Base-by-base conservation (phyloP, 2,888 invertebrate genomes). In the Ypsolopha scabrella region DNA sequence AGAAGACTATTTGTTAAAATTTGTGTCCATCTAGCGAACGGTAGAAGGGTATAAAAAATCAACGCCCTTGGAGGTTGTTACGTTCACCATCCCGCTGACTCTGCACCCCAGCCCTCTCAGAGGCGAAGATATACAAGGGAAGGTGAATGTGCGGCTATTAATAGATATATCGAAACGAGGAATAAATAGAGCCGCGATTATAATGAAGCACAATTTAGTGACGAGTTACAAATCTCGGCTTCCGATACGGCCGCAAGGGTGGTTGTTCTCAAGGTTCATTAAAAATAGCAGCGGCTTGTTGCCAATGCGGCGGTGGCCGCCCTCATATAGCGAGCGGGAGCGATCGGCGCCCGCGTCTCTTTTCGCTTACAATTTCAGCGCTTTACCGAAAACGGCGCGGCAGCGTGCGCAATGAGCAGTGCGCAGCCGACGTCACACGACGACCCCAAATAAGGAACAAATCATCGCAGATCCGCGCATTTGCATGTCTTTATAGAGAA, bases 181-280 rank as follows among this genome's bases (percentile, higher is more conserved):
- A 50, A 13, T 36, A 47, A 36, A 37, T 47, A 47, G 13, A 37
- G 47, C 38, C 6, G 51, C 9, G 51, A 38, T n/a, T 50, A 53
- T 43, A 51, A 11, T 46, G 39, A 46, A 48, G 45, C 36, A 33
- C 50, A 51, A 48, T 50, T 48, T 47, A 52, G 53, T 51, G 51
- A 53, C 53, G 35, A 41, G 24, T 60, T 59, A 60, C 54, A 54
- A 55, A 62, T 61, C 64, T 62, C 64, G 64, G 65, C 61, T 62
- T 64, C 65, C 63, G 67, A 71, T 73, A 70, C 73, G 67, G 67
- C 71, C 66, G 71, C 82, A 85, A 83, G 83, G 83, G 82, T 82
- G 77, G 80, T 75, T 77, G 75, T 65, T 76, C 74, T 80, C 85
- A 86, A 83, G 85, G 83, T 85, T 80, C 68, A 72, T 73, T 81